phyloP scores from a whole-genome alignment of 2,113 vertebrate species.

The Lichenostomus cassidix region DNA sequence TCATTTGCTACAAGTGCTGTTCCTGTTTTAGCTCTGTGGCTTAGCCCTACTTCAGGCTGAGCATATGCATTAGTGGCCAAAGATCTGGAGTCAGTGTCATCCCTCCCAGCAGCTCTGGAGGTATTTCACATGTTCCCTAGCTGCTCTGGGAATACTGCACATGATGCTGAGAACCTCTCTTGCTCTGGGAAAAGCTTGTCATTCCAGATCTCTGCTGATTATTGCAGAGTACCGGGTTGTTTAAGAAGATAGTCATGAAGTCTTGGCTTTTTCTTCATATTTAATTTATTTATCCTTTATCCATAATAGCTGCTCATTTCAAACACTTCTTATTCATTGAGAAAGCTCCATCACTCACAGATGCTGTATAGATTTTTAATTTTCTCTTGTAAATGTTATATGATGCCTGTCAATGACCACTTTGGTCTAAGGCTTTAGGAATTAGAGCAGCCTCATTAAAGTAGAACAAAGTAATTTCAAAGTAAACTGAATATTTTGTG shows the following conservation, averaged over 20 bases:
- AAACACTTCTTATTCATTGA: background rate
- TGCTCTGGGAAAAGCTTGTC: background rate
- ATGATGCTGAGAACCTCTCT: background rate
- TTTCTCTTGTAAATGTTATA: slow-evolving; percentile 23
- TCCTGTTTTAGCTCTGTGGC: background rate
- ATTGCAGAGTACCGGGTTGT: background rate
- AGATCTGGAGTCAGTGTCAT: background rate
- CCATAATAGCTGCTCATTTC: background rate
- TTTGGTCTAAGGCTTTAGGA: background rate
- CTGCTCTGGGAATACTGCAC: background rate
- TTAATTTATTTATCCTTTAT: slow-evolving; percentile 16
- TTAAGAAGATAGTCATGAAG: background rate
- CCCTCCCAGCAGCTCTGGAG: background rate
- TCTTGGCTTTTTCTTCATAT: background rate
- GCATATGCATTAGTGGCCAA: background rate
- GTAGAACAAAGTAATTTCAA: slow-evolving; percentile 38
- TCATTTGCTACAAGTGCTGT: background rate
- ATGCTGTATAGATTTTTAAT: slow-evolving; percentile 21
- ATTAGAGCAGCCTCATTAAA: slow-evolving; percentile 47
- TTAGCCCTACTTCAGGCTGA: background rate
- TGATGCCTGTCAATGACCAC: background rate
- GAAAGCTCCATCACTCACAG: background rate
- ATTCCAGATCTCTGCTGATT: background rate
- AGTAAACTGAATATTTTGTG: background rate
- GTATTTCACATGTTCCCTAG: background rate